phyloP scores from a whole-genome alignment of 2,113 vertebrate species.

The Paradoxurus hermaphroditus region DNA sequence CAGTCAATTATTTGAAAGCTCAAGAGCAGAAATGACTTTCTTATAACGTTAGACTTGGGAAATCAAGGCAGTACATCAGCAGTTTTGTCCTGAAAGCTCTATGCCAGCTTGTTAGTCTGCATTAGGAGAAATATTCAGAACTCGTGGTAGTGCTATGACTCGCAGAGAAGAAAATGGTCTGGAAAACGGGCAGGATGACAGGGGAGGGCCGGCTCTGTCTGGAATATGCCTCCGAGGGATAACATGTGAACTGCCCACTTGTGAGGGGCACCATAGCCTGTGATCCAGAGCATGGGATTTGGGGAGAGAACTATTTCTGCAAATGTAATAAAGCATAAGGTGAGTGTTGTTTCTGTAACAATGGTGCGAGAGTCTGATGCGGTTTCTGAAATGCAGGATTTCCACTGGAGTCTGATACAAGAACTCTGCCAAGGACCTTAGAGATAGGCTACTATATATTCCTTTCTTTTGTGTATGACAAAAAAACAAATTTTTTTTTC shows the following conservation, averaged over 20 bases:
- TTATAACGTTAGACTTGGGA: conserved; percentile 57
- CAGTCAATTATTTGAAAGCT: conserved; percentile 64
- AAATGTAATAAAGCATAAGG: background rate
- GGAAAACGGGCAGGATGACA: background rate
- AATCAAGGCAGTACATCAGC: conserved; percentile 62
- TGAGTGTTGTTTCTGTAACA: background rate
- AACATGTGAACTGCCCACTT: background rate
- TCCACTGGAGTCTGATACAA: background rate
- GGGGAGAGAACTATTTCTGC: background rate
- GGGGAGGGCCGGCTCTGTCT: background rate
- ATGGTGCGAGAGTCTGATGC: background rate
- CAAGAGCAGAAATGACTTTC: conserved; percentile 63
- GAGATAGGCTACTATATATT: background rate
- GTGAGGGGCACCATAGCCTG: background rate
- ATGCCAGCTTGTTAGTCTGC: background rate
- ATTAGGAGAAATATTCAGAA: background rate
- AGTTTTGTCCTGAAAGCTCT: conserved; percentile 60
- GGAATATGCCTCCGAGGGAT: background rate
- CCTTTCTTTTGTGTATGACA: background rate
- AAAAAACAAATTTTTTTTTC: background rate
- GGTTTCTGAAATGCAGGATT: background rate
- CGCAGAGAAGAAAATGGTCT: background rate
- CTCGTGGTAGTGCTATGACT: background rate
- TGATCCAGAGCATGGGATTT: background rate
- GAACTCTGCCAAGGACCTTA: background rate